These are phyloP conservation scores for Meandrina meandrites DNA, from an alignment of 92 coral and sea anemone species.

Conservation along the genomic window DNA sequence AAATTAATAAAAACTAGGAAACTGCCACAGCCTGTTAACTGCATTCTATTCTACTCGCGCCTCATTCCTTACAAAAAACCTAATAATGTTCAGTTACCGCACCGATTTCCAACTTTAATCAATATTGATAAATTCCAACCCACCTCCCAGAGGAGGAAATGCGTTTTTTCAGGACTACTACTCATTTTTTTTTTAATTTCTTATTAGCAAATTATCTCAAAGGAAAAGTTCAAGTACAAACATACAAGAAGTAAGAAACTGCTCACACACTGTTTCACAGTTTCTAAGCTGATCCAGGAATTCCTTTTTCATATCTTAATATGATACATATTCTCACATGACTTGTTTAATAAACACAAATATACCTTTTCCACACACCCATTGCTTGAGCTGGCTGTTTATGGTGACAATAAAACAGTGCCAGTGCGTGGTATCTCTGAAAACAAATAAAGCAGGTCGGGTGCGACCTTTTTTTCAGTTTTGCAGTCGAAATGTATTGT, in stretches of 20 bases:
- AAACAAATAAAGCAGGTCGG: neutral
- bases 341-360: neutral
- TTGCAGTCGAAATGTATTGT: neutral
- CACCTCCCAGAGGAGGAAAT: too few species aligned
- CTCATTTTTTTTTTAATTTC: neutral
- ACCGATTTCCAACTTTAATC: too few species aligned
- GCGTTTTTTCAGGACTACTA: neutral
- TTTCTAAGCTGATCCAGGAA: neutral
- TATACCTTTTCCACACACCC: constrained; percentile 88
- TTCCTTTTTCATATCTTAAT: too few species aligned
- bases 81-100: too few species aligned
- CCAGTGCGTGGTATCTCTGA: constrained; percentile 87
- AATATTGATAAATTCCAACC: too few species aligned
- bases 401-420: constrained; percentile 72
- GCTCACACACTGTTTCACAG: neutral
- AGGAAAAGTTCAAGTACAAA: too few species aligned
- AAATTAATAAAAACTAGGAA: neutral
- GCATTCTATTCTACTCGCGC: neutral
- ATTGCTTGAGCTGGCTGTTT: constrained; percentile 75
- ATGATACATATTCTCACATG: neutral
- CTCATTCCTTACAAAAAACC: neutral
- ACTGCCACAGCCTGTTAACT: neutral
- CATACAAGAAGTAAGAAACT: neutral
- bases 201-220: too few species aligned
- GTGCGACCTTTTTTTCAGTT: neutral